Base-by-base conservation (phyloP, 23 tunicate genomes). In the Aplidium turbinatum region DNA sequence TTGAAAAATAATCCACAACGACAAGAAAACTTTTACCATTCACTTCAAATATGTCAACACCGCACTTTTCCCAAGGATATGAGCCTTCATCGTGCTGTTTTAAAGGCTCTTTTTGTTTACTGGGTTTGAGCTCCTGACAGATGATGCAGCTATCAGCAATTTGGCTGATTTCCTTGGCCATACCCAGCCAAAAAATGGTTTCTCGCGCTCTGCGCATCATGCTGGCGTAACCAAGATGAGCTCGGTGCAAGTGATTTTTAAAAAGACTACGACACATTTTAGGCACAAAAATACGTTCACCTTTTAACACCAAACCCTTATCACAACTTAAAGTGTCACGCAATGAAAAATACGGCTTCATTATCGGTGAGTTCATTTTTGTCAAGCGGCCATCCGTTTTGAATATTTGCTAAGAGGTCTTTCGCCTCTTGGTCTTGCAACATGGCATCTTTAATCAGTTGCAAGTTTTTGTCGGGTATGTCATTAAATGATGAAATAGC, bases 161-260 rank as follows among this genome's bases (percentile, higher is more conserved):
- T 19, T 55, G 66, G 16, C 11, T 23, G 25, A 56, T 29, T 9
- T 56, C 79, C 4, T 55, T 33, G 7, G 79, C 48, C 65, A 73
- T 73, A 3, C 38, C 79, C 21, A 73, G 47, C 68, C 68, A 56
- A 56, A 73, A 73, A 35, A 73, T 29, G 2, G 68, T 29, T 20
- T 73, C 50, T 13, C 79, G 9, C 4, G 46, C 47, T 31, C 79
- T 73, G 24, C 79, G 66, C n/a, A 73, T 27, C 79, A 73, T 73
- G 50, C 79, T 73, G 18, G 33, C 79, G 33, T 56, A 28, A 16
- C 47, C 47, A 3, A 55, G 27, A 56, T 73, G 66, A 32, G 79
- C 79, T n/a, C 47, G 20, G 29, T 73, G 47, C 30, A 56, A 26
- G 47, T 73, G 76, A 18, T 36, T 26, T 24, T 13, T 55, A 5